phyloP scores from a whole-genome alignment of 2,113 vertebrate species.

The Rafetus swinhoei region DNA sequence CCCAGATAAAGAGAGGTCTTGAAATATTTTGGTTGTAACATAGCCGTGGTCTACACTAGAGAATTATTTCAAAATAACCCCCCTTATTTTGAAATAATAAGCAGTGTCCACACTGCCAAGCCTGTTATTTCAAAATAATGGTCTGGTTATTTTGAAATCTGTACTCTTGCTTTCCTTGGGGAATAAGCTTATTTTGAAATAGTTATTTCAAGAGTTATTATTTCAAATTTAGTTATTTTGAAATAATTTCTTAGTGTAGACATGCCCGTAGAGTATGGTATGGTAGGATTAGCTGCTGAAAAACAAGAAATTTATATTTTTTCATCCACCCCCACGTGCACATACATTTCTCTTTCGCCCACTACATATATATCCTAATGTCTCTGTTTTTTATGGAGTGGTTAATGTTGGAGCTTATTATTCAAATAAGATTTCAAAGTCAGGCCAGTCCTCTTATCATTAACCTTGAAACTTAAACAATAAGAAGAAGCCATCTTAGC shows the following conservation, averaged over 20 bases:
- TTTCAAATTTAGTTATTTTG: too few species aligned
- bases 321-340: too few species aligned
- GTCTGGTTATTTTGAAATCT: too few species aligned
- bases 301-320: background rate
- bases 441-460: background rate
- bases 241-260: too few species aligned
- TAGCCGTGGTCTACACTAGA: too few species aligned
- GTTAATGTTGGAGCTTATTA: background rate
- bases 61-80: too few species aligned
- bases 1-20: fast-evolving
- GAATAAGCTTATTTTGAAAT: too few species aligned
- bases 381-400: background rate
- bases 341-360: background rate
- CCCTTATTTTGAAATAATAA: too few species aligned
- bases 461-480: background rate
- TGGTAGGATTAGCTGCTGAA: background rate
- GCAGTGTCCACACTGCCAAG: too few species aligned
- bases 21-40: background rate
- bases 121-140: too few species aligned
- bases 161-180: too few species aligned
- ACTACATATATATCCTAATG: background rate
- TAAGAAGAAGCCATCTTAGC: background rate
- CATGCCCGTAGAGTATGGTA: background rate
- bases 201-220: too few species aligned
- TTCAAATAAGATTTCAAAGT: background rate